These are phyloP conservation scores for Hemichromis elongatus DNA, from an alignment of 2,113 vertebrate genomes.

Conservation along the genomic window DNA sequence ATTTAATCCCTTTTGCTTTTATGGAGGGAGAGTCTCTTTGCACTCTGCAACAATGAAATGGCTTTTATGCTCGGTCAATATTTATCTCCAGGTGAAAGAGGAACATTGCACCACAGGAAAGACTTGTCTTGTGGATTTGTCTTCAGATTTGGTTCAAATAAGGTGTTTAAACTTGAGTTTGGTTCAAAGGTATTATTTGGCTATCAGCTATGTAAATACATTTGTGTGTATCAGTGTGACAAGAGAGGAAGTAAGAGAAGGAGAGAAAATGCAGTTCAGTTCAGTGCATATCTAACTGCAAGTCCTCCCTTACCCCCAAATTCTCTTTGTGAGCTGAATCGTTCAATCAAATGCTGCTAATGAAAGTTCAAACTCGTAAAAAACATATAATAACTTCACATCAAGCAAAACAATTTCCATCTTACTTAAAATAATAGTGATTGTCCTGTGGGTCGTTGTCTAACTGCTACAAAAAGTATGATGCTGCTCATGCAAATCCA, in stretches of 20 bases:
- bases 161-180: neutral
- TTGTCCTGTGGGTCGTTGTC: neutral
- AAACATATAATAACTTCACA: neutral
- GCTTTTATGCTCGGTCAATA: neutral
- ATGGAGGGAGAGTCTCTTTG: neutral
- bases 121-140: neutral
- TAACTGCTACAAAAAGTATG: neutral
- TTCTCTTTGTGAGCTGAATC: neutral
- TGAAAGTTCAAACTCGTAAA: neutral
- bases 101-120: neutral
- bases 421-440: neutral
- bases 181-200: neutral
- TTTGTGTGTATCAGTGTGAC: neutral
- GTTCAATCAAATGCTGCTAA: neutral
- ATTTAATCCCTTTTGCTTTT: constrained; percentile 8
- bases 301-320: neutral
- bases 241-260: neutral
- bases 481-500: constrained; percentile 40
- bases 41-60: neutral
- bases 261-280: neutral
- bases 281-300: neutral
- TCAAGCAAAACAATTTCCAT: neutral
- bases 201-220: constrained; percentile 8
- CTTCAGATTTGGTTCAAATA: neutral
- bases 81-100: neutral